Base-by-base conservation (phyloP, 2,797 vertebrate genomes). In the Melanogrammus aeglefinus region DNA sequence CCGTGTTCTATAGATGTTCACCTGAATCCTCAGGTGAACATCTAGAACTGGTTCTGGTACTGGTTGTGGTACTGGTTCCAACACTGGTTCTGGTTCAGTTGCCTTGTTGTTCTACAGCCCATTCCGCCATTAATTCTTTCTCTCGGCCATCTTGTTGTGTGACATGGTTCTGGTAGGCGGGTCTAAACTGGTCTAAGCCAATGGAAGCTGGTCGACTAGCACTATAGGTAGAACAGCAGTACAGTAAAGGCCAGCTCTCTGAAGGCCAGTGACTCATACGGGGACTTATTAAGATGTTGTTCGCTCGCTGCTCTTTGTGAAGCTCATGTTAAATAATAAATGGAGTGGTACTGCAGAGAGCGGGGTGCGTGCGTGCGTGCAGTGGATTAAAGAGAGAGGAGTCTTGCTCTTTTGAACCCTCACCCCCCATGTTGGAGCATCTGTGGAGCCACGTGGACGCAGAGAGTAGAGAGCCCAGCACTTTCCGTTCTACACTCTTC, bases 291-390 rank as follows among this genome's bases (percentile, higher is more conserved):
- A 77, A 89, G 88, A 86, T 90, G 88, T 81, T 84, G 84, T 88
- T 66, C 21, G 21, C 82, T 81, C 75, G 78, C 87, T 83, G 86
- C 89, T 91, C 86, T 90, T 91, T 88, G 88, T 88, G 88, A 89
- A 85, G 88, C 84, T 76, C 85, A 57, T 89, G 88, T 93, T 92
- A 91, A 94, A 95, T 95, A 93, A 94, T 95, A 90, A 85, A 95
- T 93, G 92, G 31, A 73, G 77, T 86, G 92, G 91, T 90, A 94
- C 91, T 93, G 93, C 93, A 81, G 91, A 91, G 89, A 91, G 86
- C 88, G 78, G 88, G 84, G 88, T 76, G 82, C 89, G 13, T 51
- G 44, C 2, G 44, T 51, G 44, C 18, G 14, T 14, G 44, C 1
- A 14, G 14, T 47, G 16, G 44, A 47, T 47, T 47, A 47, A 2